Percentiles rank a stretch among this genome's conserved stretches.
These are phyloP conservation scores for Catamblyrhynchus diadema DNA, from an alignment of 2,797 vertebrate species.

Conservation along the genomic window DNA sequence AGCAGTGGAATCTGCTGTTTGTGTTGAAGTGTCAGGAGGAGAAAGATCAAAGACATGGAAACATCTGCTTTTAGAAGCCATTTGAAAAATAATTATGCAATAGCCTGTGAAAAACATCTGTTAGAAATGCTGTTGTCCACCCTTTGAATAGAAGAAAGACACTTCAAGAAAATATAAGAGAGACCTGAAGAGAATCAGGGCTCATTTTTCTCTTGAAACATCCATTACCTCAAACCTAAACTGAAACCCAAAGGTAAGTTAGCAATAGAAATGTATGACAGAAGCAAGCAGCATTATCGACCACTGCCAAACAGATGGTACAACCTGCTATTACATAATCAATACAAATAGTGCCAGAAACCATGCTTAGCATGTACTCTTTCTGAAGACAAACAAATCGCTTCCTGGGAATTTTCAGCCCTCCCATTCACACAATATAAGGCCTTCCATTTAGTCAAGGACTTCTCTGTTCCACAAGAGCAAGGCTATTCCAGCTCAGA, in stretches of 20 bases:
- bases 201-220: neutral
- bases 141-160: slow-evolving; percentile 16
- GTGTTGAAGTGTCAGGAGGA: slow-evolving; percentile 55
- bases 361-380: neutral
- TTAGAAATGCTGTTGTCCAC: slow-evolving; percentile 43
- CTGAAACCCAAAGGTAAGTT: neutral
- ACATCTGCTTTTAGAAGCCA: slow-evolving; percentile 59
- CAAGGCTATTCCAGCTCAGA: neutral
- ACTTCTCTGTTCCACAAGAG: neutral
- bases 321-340: slow-evolving; percentile 54
- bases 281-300: neutral
- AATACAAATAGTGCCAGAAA: slow-evolving; percentile 10
- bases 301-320: neutral
- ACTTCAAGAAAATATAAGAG: slow-evolving; percentile 23
- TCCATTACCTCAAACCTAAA: neutral
- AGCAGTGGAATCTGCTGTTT: slow-evolving; percentile 43
- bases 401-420: neutral
- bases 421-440: slow-evolving; percentile 13
- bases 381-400: slow-evolving; percentile 36
- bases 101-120: slow-evolving; percentile 53
- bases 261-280: neutral
- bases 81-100: slow-evolving; percentile 66
- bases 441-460: neutral
- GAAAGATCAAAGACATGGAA: slow-evolving; percentile 56
- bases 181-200: neutral